Evolutionary conservation across 2,888 invertebrate species (phyloP).

Genomic region (Eilema depressum): DNA sequence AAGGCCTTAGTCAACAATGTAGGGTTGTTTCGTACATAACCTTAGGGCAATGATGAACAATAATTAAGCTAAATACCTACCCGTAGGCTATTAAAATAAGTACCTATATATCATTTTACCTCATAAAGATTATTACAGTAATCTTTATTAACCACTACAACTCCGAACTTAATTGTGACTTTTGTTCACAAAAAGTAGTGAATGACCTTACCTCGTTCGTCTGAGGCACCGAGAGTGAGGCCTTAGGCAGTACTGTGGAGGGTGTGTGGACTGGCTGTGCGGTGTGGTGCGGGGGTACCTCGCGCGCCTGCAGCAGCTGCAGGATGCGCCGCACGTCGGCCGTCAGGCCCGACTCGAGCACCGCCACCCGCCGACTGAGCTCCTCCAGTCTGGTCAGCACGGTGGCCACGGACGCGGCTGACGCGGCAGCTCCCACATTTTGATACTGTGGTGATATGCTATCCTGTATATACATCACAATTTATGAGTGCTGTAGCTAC

Average conservation of each 20-base stretch:
- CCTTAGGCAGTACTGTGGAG: conserved; percentile 74
- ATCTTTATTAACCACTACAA: no score
- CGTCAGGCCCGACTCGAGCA: conserved; percentile 91
- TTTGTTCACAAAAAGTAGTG: not conserved
- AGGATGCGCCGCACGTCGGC: conserved; percentile 92
- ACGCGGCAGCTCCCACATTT: conserved; percentile 75
- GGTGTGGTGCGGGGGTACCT: conserved; percentile 61
- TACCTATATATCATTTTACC: no score
- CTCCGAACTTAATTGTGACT: no score
- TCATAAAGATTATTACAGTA: no score
- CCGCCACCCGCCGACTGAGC: conserved; percentile 89
- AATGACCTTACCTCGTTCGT: conserved; percentile 66
- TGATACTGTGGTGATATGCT: conserved; percentile 81
- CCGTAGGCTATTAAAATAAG: no score
- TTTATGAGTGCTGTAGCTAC: not conserved
- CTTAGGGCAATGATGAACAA: no score
- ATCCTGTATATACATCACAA: conserved; percentile 62
- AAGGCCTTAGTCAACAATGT: no score
- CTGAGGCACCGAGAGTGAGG: conserved; percentile 80
- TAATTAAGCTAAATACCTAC: no score
- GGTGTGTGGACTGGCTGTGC: conserved; percentile 73
- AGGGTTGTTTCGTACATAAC: no score
- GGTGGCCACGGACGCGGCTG: conserved; percentile 79
- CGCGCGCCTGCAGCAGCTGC: conserved; percentile 87
- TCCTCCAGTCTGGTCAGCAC: conserved; percentile 90